Base-by-base conservation (phyloP, 2,888 invertebrate genomes). In the Rhaphigaster nebulosa region DNA sequence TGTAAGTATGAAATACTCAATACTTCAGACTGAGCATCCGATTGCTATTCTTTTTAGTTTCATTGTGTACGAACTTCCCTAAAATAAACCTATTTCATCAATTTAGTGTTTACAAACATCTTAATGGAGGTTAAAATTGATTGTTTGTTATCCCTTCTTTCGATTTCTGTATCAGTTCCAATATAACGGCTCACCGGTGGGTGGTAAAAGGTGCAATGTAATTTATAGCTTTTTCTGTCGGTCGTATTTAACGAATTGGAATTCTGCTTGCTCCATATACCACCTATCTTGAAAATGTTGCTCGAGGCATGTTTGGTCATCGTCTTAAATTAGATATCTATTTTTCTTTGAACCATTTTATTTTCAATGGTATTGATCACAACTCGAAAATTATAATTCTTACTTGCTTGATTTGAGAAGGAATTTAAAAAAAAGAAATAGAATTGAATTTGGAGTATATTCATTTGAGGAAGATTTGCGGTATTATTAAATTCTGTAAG, bases 291-390 rank as follows among this genome's bases (percentile, higher is more conserved):
- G n/a, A 60, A 60, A n/a, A 65, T 65, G 4, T 29, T 65, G 4
- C 65, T 65, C 0, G 18, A 65, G 12, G 60, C 1, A 65, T 8
- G 29, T 65, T 29, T 34, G 34, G 15, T 65, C 65, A 65, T 65
- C 65, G 29, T 65, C 65, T 65, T 13, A 65, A 65, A 65, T 65
- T 65, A 65, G 65, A 65, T 34, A n/a, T n/a, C n/a, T n/a, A n/a
- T n/a, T n/a, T 65, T 65, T 65, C 5, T 5, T 65, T n/a, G 60
- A 13, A 3, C n/a, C 60, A n/a, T 60, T n/a, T 10, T n/a, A n/a
- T 60, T 60, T 60, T 60, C n/a, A n/a, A 13, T 60, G n/a, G n/a
- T n/a, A n/a, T 60, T 60, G n/a, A 23, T 23, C 6, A 23, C 26
- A 8, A 45, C 6, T 45, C 45, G 45, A 45, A 45, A 45, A 45